A percentile compares a stretch with the other conserved stretches of the same genome.
These are phyloP conservation scores for Sitta europaea DNA, from an alignment of 2,113 vertebrate species.

Conservation along the genomic window DNA sequence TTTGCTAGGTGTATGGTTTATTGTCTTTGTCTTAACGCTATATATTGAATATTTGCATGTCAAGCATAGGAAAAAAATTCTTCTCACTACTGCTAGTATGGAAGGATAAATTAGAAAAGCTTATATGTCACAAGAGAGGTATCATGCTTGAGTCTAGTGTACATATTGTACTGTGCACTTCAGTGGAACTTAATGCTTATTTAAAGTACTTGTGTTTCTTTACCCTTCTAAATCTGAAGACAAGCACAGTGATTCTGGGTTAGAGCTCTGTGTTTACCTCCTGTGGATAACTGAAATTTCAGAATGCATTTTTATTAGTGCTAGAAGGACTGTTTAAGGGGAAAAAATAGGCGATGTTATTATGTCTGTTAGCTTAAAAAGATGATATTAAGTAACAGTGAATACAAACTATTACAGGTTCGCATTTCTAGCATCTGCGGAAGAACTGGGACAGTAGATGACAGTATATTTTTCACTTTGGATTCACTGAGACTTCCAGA, in stretches of 20 bases:
- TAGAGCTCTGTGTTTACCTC: not conserved
- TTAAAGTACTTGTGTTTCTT: not conserved
- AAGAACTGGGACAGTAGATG: constrained; percentile 81
- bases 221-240: not conserved
- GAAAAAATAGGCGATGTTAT: not conserved
- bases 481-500: constrained; percentile 82
- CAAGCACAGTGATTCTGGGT: not conserved
- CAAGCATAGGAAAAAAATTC: not conserved
- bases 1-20: not conserved
- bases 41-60: not conserved
- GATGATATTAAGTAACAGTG: not conserved
- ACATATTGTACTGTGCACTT: not conserved
- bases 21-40: not conserved
- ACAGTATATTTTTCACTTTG: constrained; percentile 87
- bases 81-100: not conserved
- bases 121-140: not conserved
- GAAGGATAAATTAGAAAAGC: not conserved
- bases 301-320: not conserved
- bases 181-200: not conserved
- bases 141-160: not conserved
- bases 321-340: not conserved
- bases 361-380: not conserved
- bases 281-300: not conserved
- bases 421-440: constrained; percentile 79
- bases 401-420: constrained; percentile 69